These are phyloP conservation scores for Lycocorax pyrrhopterus DNA, from an alignment of 2,113 vertebrate genomes.

Conservation along the genomic window DNA sequence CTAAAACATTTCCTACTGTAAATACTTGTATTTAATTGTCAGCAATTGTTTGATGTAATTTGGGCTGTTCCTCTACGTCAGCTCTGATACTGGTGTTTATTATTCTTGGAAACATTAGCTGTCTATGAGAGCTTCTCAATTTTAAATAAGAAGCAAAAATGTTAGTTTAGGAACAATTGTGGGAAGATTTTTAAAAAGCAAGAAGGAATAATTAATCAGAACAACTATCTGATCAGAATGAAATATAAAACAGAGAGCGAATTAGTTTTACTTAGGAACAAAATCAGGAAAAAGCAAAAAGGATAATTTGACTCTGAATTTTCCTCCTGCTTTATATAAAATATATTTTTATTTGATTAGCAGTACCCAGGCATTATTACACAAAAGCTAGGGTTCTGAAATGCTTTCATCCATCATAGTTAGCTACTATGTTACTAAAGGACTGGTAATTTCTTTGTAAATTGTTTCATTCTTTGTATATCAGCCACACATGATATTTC, in stretches of 20 bases:
- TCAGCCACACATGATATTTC: not conserved
- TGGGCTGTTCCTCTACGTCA: not conserved
- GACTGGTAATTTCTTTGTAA: not conserved
- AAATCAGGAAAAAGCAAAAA: not conserved
- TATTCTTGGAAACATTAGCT: slow-evolving; percentile 15
- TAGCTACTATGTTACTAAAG: not conserved
- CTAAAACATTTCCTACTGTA: not conserved
- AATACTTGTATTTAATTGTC: slow-evolving; percentile 2
- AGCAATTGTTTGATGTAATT: slow-evolving; percentile 6
- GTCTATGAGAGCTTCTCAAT: not conserved
- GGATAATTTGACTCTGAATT: not conserved
- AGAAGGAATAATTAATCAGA: not conserved
- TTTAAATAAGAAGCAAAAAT: slow-evolving; percentile 19
- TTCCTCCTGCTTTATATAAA: not conserved
- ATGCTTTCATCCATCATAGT: not conserved
- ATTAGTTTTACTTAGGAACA: not conserved
- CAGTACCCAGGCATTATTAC: not conserved
- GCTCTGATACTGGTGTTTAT: not conserved
- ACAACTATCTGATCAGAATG: not conserved
- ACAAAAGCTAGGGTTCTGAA: not conserved
- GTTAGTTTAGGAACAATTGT: not conserved
- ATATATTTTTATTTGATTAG: not conserved
- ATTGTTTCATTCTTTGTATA: not conserved
- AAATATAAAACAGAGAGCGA: not conserved
- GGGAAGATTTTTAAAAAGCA: not conserved